Evolutionary conservation across 2,888 invertebrate genomes (phyloP), one percentile per base, ranked within the genome.

Genomic region (Philereme transversata): DNA sequence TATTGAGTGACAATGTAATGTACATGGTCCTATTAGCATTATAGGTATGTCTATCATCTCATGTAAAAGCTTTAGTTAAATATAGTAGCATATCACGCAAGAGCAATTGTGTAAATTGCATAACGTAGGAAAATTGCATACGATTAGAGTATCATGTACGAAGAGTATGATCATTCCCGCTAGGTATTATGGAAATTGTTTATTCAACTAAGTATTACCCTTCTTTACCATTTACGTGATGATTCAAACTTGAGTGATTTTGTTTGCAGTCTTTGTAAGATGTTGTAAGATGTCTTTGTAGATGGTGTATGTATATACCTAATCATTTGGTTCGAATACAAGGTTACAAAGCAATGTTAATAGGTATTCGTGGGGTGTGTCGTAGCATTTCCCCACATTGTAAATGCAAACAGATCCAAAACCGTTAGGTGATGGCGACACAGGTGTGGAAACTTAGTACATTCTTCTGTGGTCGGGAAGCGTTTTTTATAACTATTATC

Each of bases 401-500:
- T 10, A 11, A 7, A 4, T 44, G 43, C 5, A 44, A 41, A 51
- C 9, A n/a, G 34, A 10, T 35, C 33, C 5, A 33, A 51, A 52
- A 44, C 5, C 7, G 40, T 40, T 8, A 8, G 50, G 36, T 52
- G 34, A 44, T 44, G 44, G 22, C 22, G 22, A 44, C 10, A 7
- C 43, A 8, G 11, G 22, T n/a, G 71, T 89, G 40, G 5, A 40
- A 40, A 8, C 8, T 40, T 4, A 40, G 8, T 7, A 40, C 2
- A 40, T 40, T 40, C 40, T 40, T 7, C 40, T 40, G 40, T 8
- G 40, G 8, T 40, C 8, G 7, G 7, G 22, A 22, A 22, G 1
- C 1, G 22, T 22, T 22, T 22, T 22, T 22, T 22, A 22, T 22
- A 22, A 22, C 1, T 22, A 22, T 22, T 22, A 22, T 22, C 22